These are phyloP conservation scores for Druon quercuslanigerum DNA, from an alignment of 1,140 invertebrate genomes.

Conservation along the genomic window DNA sequence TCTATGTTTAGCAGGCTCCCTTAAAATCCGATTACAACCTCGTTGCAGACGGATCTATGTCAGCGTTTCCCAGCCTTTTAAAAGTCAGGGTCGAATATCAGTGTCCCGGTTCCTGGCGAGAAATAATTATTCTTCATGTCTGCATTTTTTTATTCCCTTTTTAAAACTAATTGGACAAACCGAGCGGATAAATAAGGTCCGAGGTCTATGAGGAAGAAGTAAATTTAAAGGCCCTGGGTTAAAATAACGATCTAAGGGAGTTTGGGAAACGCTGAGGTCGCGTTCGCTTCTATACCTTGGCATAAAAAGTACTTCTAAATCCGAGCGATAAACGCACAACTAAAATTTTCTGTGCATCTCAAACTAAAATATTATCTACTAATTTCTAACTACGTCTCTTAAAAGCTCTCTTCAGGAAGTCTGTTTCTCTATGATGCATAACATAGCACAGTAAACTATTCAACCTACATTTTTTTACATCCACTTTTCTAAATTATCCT, in stretches of 20 bases:
- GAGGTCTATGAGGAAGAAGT: slow-evolving; percentile 16
- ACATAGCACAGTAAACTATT: slow-evolving; percentile 22
- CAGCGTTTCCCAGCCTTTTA: slow-evolving; percentile 24
- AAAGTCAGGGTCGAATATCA: slow-evolving; percentile 23
- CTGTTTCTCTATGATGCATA: slow-evolving; percentile 3
- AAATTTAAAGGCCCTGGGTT: slow-evolving; percentile 6
- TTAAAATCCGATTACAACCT: slow-evolving; percentile 19
- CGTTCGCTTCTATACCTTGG: neutral
- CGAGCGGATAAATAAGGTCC: slow-evolving; percentile 13
- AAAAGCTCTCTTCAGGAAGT: slow-evolving; percentile 19
- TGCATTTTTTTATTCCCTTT: slow-evolving; percentile 26
- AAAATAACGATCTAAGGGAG: slow-evolving; percentile 6
- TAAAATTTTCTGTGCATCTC: slow-evolving; percentile 11
- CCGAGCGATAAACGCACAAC: slow-evolving; percentile 25
- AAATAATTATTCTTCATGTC: neutral
- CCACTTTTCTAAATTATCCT: neutral
- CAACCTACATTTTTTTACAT: neutral
- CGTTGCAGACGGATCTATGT: neutral
- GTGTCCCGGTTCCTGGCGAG: neutral
- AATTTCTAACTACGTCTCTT: neutral
- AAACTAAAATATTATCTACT: neutral
- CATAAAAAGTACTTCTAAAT: slow-evolving; percentile 1
- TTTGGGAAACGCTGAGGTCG: slow-evolving; percentile 6
- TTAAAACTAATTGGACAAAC: slow-evolving; percentile 16
- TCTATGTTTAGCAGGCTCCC: neutral